Conservation (phyloP, 1,140 invertebrate genomes). For the Pseudomyrmex gracilis region DNA sequence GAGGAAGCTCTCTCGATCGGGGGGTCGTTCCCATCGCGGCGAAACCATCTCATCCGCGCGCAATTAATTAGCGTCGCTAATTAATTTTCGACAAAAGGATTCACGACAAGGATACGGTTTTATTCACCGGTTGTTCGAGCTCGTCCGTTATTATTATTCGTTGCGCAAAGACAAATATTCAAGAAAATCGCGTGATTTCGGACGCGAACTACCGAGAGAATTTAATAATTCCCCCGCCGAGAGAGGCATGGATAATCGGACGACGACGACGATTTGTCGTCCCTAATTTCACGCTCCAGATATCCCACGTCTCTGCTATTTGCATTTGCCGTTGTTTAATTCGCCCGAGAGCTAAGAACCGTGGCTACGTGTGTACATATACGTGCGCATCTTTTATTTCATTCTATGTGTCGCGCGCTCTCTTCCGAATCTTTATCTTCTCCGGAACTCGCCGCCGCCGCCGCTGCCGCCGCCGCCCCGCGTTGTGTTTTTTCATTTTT, state of each 20-base stretch:
- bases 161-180: conserved; percentile 1
- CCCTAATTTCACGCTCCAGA: conserved; percentile 55
- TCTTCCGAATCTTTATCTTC: background rate
- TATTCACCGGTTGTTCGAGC: background rate
- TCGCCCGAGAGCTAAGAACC: conserved; percentile 23
- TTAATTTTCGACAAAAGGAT: conserved; percentile 8
- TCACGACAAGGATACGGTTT: background rate
- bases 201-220: conserved; percentile 10
- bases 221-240: background rate
- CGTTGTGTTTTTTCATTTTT: conserved; percentile 31
- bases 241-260: conserved; percentile 24
- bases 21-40: conserved; percentile 36
- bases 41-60: conserved; percentile 7
- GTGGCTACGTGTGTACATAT: background rate
- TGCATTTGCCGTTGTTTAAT: conserved; percentile 51
- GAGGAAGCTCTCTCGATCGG: conserved; percentile 19
- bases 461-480: no score
- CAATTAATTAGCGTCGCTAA: background rate
- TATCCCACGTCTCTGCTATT: conserved; percentile 28
- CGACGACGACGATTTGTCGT: conserved; percentile 41
- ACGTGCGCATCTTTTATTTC: background rate
- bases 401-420: background rate
- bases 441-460: no score
- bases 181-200: background rate
- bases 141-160: background rate